Conservation (phyloP, 2,113 vertebrate species). For the Sorex fumeus region DNA sequence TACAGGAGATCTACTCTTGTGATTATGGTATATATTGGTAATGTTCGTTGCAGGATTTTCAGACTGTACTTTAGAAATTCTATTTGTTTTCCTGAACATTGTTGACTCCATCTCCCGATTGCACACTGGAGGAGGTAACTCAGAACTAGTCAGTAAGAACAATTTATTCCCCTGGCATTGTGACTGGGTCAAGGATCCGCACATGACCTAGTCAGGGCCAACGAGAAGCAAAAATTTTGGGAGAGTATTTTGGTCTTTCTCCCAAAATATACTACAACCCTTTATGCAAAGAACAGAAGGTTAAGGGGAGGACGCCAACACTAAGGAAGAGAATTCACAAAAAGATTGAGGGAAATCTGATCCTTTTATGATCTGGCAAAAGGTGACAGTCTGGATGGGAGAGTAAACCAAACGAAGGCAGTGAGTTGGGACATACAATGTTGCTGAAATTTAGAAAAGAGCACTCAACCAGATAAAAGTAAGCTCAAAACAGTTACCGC, state of each 20-base stretch:
- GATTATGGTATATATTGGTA: neutral
- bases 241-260: neutral
- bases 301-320: neutral
- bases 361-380: neutral
- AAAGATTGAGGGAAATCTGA: neutral
- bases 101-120: neutral
- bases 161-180: neutral
- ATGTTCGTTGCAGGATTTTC: neutral
- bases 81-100: neutral
- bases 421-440: neutral
- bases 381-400: no score
- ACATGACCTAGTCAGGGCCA: neutral
- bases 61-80: neutral
- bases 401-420: slow-evolving; percentile 15
- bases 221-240: neutral
- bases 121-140: neutral
- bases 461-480: neutral
- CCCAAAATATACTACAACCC: neutral
- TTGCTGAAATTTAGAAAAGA: neutral
- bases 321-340: neutral
- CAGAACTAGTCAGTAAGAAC: slow-evolving; percentile 9
- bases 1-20: neutral
- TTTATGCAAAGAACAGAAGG: neutral
- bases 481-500: slow-evolving; percentile 2
- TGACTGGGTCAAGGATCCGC: neutral